Evolutionary conservation across 1,140 invertebrate species (phyloP), one percentile per base, ranked within the genome.

Genomic region (Drosophila obscura): DNA sequence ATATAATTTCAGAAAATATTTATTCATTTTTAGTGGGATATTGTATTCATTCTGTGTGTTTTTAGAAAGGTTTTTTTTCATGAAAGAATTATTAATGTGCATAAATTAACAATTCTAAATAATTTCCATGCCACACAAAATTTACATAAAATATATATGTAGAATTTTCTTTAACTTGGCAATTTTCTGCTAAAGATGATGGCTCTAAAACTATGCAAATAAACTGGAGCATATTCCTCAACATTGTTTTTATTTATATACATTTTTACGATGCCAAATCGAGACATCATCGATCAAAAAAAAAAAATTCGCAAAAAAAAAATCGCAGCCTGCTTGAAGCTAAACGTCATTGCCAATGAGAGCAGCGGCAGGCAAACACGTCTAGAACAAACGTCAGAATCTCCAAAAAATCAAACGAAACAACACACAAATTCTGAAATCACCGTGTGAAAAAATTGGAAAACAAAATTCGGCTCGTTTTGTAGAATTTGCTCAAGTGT

Each of bases 391-490:
- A 61, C 59, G 46, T 63, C 15, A 61, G 35, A 67, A 68, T 77
- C 67, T 69, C 66, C 66, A 80, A 66, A 79, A 62, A 62, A 79
- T 57, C 64, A 35, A 11, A 66, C 68, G 24, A 65, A 50, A 44
- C 43, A 5, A 78, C 59, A 53, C 59, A 61, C 15, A 24, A 24
- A 56, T 53, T 71, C 62, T 60, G 48, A 73, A 74, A 65, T 69
- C 45, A 24, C 35, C 61, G 79, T 77, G 67, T 65, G 60, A 73
- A 73, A 73, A 62, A 44, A 51, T 57, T 13, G 39, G 11, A 24
- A 51, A 67, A 46, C 55, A 13, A 48, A 63, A 46, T 50, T 50
- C 13, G 39, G 50, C 55, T 66, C 22, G 48, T 52, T 62, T 53
- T 55, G 24, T 59, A 44, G 51, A 51, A 78, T 63, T 58, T 22